Base-by-base conservation (phyloP, 2,888 invertebrate species). In the Drosophila acutilabella region DNA sequence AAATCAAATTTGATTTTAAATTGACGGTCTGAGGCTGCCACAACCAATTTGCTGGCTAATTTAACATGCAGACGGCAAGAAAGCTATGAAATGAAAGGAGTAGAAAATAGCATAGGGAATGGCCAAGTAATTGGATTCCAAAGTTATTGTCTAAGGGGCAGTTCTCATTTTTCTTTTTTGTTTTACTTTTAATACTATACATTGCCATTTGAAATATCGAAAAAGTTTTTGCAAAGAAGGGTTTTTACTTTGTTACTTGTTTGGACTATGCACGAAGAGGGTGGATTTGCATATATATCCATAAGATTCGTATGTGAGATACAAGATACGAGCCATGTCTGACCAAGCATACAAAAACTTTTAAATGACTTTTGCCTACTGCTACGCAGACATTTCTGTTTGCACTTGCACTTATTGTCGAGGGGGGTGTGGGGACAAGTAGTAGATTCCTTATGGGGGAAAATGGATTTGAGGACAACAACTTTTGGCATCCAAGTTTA, bases 341-440 rank as follows among this genome's bases (percentile, higher is more conserved):
- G 88, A 85, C 83, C 83, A 82, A 71, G 83, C 83, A 70, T 78
- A 71, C 57, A 52, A 58, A 87, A 84, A 84, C 73, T 84, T 84
- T 88, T 59, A 80, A 85, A 88, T 88, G 83, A 88, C 86, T 83
- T 83, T 83, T 86, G 88, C 80, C 83, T 82, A 88, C 80, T 88
- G 69, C 57, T 14, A 51, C 16, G 66, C 67, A 69, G 68, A 71
- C 69, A 61, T 70, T 80, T 66, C 75, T 69, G 65, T 71, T 84
- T 80, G 81, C 81, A 78, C 75, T 81, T 71, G 79, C 74, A 66
- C 56, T 73, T 65, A 65, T 50, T 53, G 41, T 23, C 13, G 20
- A 42, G 4, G 26, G 20, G 38, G 0, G 10, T 2, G 18, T 2
- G 18, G 10, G 10, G 1, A 3, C 5, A 38, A 38, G 26, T 2